A percentile compares a stretch with the other conserved stretches of the same genome.
Conservation (phyloP, 2,797 vertebrate genomes). For the Phrynocephalus vlangalii region DNA sequence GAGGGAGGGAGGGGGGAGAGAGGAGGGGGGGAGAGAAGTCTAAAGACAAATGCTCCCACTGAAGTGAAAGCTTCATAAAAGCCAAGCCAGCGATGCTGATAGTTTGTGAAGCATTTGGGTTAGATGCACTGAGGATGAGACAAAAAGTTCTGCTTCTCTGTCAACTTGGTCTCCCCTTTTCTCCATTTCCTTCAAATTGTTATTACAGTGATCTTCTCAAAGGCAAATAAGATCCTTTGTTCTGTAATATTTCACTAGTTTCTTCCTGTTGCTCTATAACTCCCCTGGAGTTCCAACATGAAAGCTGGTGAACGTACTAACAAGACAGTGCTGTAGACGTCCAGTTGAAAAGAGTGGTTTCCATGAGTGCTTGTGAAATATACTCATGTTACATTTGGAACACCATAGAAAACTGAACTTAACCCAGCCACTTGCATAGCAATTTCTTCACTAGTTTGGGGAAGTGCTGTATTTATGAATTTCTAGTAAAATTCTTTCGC, state of each 20-base stretch:
- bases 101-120: slow-evolving; percentile 19
- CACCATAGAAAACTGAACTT: not conserved
- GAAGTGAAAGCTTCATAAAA: slow-evolving; percentile 14
- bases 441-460: not conserved
- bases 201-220: slow-evolving; percentile 21
- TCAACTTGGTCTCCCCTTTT: not conserved
- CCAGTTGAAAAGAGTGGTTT: not conserved
- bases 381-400: not conserved
- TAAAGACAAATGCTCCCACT: not conserved
- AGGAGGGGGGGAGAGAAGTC: no score
- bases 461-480: not conserved
- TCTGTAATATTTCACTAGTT: not conserved
- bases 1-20: not conserved
- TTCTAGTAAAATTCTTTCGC: no score
- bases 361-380: not conserved
- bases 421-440: not conserved
- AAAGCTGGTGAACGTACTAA: not conserved
- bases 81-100: not conserved
- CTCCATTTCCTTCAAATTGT: slow-evolving; percentile 5
- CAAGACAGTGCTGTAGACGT: not conserved
- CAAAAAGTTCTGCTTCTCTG: not conserved
- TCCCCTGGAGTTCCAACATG: not conserved
- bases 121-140: slow-evolving; percentile 1
- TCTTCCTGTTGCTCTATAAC: not conserved
- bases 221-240: slow-evolving; percentile 13